Evolutionary conservation across 53 echinoderm and acorn worm species (phyloP).

Genomic region (Crossaster papposus): DNA sequence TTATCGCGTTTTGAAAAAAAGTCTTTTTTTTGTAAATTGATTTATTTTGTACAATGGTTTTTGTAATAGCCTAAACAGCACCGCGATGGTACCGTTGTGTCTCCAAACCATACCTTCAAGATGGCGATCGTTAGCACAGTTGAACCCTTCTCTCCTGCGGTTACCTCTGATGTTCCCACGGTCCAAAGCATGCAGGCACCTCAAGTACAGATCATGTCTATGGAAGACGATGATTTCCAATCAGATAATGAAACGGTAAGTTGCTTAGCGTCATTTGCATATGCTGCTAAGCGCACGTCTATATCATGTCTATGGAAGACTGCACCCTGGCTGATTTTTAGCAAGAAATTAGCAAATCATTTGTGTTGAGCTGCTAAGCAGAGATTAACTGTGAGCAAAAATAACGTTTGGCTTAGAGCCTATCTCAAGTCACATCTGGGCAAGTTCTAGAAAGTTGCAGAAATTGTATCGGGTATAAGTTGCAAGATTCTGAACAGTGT

Average conservation of each 20-base stretch:
- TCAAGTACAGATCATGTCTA: constrained; percentile 79
- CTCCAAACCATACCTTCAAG: constrained; percentile 58
- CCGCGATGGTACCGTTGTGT: constrained; percentile 21
- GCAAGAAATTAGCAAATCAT: too few species aligned
- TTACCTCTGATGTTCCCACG: constrained; percentile 32
- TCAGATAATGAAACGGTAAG: constrained; percentile 85
- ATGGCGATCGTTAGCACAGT: constrained; percentile 61
- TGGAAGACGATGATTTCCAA: constrained; percentile 94
- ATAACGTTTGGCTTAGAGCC: too few species aligned
- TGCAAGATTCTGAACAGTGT: not conserved
- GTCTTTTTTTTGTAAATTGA: not conserved
- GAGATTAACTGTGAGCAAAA: too few species aligned
- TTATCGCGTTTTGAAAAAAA: too few species aligned
- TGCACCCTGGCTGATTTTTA: too few species aligned
- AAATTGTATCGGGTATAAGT: too few species aligned
- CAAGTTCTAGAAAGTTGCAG: too few species aligned
- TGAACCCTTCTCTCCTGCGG: constrained; percentile 44
- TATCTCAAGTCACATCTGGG: too few species aligned
- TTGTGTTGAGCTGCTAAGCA: too few species aligned
- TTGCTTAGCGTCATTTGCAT: not conserved
- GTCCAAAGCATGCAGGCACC: constrained; percentile 33
- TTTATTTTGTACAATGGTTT: not conserved
- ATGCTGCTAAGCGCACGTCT: too few species aligned
- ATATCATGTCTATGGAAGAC: too few species aligned
- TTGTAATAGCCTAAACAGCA: constrained; percentile 24